phyloP scores from a whole-genome alignment of 2,888 invertebrate species.

The Brachylomia viminalis region DNA sequence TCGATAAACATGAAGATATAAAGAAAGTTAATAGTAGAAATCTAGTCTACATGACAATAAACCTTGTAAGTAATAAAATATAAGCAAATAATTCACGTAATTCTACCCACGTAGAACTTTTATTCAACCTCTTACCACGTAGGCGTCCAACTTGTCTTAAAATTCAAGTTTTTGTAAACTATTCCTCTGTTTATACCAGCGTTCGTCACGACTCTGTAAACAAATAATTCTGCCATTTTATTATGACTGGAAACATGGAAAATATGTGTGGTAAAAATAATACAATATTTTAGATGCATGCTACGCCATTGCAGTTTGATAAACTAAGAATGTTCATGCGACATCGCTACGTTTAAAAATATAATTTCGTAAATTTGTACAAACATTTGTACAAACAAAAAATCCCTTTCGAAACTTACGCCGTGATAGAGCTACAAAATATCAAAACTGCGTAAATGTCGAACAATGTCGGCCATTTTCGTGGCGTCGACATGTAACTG shows the following conservation, averaged over 20 bases:
- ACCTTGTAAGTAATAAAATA: constrained; percentile 45
- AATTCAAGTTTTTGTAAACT: constrained; percentile 45
- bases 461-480: constrained; percentile 51
- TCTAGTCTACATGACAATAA: constrained; percentile 41
- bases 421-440: constrained; percentile 24
- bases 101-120: constrained; percentile 52
- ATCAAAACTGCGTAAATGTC: constrained; percentile 57
- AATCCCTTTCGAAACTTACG: constrained; percentile 35
- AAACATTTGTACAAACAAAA: constrained; percentile 31
- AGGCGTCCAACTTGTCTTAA: constrained; percentile 54
- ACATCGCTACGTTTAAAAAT: constrained; percentile 25
- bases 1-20: constrained; percentile 24
- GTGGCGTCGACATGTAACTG: constrained; percentile 57
- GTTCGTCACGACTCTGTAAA: constrained; percentile 49
- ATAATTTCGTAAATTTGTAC: constrained; percentile 16
- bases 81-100: constrained; percentile 46
- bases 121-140: constrained; percentile 42
- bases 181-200: constrained; percentile 34
- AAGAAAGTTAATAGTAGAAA: constrained; percentile 42
- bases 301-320: constrained; percentile 45
- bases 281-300: constrained; percentile 34
- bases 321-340: constrained; percentile 20
- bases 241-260: constrained; percentile 30
- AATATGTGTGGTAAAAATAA: constrained; percentile 31
- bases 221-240: constrained; percentile 55